phyloP scores from a whole-genome alignment of 1,140 invertebrate species.

The Ceratina japonica region DNA sequence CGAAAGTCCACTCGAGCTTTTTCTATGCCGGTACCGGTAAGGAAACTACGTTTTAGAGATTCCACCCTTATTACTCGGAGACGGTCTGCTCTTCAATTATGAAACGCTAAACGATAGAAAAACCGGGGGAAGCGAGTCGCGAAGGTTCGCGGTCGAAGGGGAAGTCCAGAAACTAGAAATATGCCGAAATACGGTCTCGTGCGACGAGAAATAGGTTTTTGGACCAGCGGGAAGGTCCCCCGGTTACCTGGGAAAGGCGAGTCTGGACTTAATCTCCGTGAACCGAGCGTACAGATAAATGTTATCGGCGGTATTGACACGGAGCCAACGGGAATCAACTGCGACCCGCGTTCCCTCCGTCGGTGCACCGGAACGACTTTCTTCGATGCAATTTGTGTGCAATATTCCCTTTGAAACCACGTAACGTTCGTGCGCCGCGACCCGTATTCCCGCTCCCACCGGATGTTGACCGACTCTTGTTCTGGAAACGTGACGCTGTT shows the following conservation, averaged over 20 bases:
- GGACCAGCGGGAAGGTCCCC: no score
- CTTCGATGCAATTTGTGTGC: background rate
- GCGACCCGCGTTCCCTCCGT: background rate
- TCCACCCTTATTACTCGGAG: constrained; percentile 39
- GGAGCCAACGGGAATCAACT: background rate
- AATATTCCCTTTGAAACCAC: background rate
- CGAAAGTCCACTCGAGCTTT: constrained; percentile 29
- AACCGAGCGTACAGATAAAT: background rate
- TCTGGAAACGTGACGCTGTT: no score
- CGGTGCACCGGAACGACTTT: background rate
- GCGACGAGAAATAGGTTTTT: background rate
- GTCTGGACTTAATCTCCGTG: background rate
- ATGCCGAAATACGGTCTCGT: no score
- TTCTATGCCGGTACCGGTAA: constrained; percentile 19
- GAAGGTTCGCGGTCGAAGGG: background rate
- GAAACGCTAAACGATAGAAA: constrained; percentile 1
- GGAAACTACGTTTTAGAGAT: constrained; percentile 35
- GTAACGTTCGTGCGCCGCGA: constrained; percentile 1
- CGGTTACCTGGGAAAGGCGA: background rate
- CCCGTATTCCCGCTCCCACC: background rate
- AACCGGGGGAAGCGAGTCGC: background rate
- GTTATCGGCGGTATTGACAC: background rate
- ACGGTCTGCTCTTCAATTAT: constrained; percentile 35
- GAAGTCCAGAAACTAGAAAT: background rate
- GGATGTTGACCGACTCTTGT: background rate